These are phyloP conservation scores for Drosophila tanythrix DNA, from an alignment of 2,888 invertebrate genomes.

Conservation along the genomic window DNA sequence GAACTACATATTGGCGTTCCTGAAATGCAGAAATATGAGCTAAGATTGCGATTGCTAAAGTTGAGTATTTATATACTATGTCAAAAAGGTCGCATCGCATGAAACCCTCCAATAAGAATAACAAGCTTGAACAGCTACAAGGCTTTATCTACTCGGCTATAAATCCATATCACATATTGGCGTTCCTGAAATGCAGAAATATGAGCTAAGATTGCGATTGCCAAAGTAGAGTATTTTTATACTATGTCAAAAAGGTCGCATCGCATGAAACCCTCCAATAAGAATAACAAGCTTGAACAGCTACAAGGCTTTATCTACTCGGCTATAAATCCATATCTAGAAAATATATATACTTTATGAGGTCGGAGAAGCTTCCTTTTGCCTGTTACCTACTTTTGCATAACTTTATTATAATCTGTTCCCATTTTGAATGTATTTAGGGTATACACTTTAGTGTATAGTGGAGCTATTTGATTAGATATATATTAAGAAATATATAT, in stretches of 20 bases:
- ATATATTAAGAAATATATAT: neutral
- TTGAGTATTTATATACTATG: neutral
- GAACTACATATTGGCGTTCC: neutral
- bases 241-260: neutral
- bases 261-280: neutral
- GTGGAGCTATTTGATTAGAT: neutral
- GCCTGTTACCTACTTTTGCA: neutral
- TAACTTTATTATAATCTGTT: neutral
- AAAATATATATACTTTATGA: neutral
- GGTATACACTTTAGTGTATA: neutral
- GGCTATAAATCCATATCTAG: neutral
- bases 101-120: neutral
- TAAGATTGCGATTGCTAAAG: neutral
- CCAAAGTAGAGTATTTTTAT: too few species aligned
- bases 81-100: neutral
- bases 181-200: too few species aligned
- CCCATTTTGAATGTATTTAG: neutral
- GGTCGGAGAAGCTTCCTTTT: neutral
- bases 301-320: neutral
- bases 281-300: neutral
- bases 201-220: too few species aligned
- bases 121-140: neutral
- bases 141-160: neutral
- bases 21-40: neutral
- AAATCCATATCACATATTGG: neutral